Percentiles rank a stretch among this genome's conserved stretches.
Conservation (phyloP, 1,140 invertebrate genomes). For the Phthorimaea operculella region DNA sequence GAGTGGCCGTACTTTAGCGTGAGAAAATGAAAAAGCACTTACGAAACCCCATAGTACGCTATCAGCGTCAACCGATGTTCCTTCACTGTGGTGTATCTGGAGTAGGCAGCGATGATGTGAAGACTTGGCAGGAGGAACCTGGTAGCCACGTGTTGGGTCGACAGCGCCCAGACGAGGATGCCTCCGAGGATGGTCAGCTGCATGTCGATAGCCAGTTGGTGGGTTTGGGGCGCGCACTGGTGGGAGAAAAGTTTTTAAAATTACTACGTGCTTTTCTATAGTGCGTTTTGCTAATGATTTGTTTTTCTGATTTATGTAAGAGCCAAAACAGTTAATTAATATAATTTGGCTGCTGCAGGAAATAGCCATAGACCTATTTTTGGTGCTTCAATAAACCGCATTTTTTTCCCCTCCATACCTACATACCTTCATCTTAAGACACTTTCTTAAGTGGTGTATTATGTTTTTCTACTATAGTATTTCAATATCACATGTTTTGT, state of each 20-base stretch:
- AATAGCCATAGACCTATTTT: too few species aligned
- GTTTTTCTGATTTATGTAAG: too few species aligned
- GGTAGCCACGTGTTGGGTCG: constrained; percentile 67
- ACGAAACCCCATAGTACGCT: constrained; percentile 77
- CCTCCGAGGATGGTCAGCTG: constrained; percentile 81
- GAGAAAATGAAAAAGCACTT: constrained; percentile 14
- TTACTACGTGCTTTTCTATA: background rate
- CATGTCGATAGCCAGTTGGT: constrained; percentile 84
- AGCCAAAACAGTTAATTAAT: too few species aligned
- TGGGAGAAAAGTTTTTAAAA: constrained; percentile 24
- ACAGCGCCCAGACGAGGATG: constrained; percentile 75
- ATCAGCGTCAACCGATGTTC: constrained; percentile 72
- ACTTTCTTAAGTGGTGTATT: too few species aligned
- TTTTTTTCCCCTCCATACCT: too few species aligned
- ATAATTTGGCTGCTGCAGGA: too few species aligned
- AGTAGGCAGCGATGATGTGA: constrained; percentile 69
- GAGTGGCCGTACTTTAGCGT: too few species aligned
- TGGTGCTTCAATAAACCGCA: too few species aligned
- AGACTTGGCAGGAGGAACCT: constrained; percentile 67
- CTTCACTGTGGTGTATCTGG: constrained; percentile 70
- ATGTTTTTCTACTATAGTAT: too few species aligned
- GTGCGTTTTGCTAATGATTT: too few species aligned
- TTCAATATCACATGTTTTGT: too few species aligned
- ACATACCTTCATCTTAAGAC: too few species aligned
- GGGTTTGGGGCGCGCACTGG: constrained; percentile 76